These are phyloP conservation scores for Progne subis DNA, from an alignment of 2,113 vertebrate species.

Conservation along the genomic window DNA sequence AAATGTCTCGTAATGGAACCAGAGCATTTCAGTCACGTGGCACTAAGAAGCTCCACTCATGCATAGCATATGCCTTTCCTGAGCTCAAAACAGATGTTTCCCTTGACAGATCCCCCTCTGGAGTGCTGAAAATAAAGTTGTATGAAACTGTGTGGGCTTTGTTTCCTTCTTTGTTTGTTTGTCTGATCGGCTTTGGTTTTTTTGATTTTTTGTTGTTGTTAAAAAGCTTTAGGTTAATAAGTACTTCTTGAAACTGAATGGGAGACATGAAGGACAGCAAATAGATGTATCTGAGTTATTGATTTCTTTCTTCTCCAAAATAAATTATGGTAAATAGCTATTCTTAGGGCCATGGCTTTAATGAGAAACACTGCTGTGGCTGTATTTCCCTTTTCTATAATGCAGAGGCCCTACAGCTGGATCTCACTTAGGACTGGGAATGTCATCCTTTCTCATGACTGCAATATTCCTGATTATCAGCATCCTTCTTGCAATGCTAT, in stretches of 20 bases:
- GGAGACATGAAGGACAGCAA: not conserved
- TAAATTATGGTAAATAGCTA: not conserved
- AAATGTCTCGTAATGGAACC: not conserved
- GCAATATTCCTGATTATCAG: not conserved
- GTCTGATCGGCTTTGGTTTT: not conserved
- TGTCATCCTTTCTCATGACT: not conserved
- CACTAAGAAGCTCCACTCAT: not conserved
- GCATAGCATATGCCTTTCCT: not conserved
- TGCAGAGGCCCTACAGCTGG: not conserved
- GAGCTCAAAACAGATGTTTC: constrained; percentile 43
- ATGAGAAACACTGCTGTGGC: constrained; percentile 3
- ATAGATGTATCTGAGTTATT: not conserved
- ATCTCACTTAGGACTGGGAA: not conserved
- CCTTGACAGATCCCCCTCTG: not conserved
- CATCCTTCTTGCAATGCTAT: not conserved
- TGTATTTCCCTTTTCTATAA: not conserved
- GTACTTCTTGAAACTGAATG: not conserved
- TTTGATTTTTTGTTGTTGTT: not conserved
- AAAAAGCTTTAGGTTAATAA: not conserved
- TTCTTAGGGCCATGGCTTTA: not conserved
- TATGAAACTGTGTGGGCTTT: not conserved
- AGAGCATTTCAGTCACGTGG: not conserved
- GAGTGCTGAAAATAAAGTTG: constrained; percentile 8
- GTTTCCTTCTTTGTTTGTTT: not conserved
- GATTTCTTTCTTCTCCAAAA: not conserved